Conservation (phyloP, 2,888 invertebrate species). For the Electrophaes corylata region DNA sequence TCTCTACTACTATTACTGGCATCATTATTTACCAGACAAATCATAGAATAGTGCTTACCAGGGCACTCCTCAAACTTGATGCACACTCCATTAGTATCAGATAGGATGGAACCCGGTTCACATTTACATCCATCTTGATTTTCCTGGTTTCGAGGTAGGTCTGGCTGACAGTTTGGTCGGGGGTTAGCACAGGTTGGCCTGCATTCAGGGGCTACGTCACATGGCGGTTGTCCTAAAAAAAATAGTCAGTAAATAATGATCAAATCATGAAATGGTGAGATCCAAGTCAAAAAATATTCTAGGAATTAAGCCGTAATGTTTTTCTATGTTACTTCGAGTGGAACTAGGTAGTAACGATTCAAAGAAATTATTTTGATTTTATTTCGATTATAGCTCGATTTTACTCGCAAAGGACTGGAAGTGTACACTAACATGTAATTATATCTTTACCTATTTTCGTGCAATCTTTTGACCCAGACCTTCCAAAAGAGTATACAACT, state of each 20-base stretch:
- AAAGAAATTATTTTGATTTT: background rate
- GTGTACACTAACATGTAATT: too few species aligned
- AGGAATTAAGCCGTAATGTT: too few species aligned
- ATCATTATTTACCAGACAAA: background rate
- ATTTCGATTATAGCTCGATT: too few species aligned
- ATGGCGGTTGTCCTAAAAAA: slow-evolving; percentile 15
- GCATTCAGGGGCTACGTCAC: slow-evolving; percentile 30
- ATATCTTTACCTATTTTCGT: background rate
- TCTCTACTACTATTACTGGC: too few species aligned
- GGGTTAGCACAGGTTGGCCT: slow-evolving; percentile 41
- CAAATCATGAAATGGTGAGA: too few species aligned
- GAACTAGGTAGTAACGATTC: too few species aligned
- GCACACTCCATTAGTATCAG: slow-evolving; percentile 37
- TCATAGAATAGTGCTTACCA: slow-evolving; percentile 15
- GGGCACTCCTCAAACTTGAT: slow-evolving; percentile 42
- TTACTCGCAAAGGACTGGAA: too few species aligned
- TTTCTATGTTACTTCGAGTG: too few species aligned
- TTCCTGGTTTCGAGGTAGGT: background rate
- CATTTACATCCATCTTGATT: slow-evolving; percentile 41
- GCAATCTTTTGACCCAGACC: background rate
- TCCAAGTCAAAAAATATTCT: too few species aligned
- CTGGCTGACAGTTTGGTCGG: slow-evolving; percentile 19
- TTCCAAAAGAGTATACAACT: background rate
- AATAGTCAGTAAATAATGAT: background rate
- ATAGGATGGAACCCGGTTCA: slow-evolving; percentile 37